These are phyloP conservation scores for Chelidonichthys spinosus DNA, from an alignment of 2,797 vertebrate species.

Conservation along the genomic window DNA sequence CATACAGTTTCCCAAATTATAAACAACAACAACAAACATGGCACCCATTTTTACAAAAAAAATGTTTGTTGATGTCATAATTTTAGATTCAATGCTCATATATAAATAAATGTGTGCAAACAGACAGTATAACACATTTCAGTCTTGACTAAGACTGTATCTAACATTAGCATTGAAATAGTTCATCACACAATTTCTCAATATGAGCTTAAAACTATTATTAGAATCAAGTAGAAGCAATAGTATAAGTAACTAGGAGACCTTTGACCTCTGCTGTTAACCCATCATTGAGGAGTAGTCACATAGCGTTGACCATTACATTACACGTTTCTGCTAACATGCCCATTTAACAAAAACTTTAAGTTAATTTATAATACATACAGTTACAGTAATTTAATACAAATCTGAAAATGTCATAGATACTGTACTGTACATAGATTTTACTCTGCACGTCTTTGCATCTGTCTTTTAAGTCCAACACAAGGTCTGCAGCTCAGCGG, in stretches of 20 bases:
- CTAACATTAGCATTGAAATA: background rate
- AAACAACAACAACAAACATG: background rate
- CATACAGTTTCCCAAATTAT: background rate
- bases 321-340: background rate
- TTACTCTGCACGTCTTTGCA: too few relatives aligned
- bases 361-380: background rate
- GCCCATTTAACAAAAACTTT: background rate
- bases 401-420: background rate
- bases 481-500: constrained; percentile 19
- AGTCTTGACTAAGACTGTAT: background rate
- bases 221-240: too few relatives aligned
- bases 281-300: too few relatives aligned
- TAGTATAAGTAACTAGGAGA: too few relatives aligned
- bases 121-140: background rate
- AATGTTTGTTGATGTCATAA: background rate
- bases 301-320: background rate
- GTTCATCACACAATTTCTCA: background rate
- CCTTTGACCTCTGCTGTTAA: too few relatives aligned
- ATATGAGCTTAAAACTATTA: too few relatives aligned
- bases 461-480: background rate
- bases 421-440: background rate
- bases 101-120: background rate
- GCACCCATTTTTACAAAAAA: background rate
- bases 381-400: background rate
- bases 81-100: background rate